Conservation (phyloP, 2,797 vertebrate genomes). For the Dendrocincla fuliginosa region DNA sequence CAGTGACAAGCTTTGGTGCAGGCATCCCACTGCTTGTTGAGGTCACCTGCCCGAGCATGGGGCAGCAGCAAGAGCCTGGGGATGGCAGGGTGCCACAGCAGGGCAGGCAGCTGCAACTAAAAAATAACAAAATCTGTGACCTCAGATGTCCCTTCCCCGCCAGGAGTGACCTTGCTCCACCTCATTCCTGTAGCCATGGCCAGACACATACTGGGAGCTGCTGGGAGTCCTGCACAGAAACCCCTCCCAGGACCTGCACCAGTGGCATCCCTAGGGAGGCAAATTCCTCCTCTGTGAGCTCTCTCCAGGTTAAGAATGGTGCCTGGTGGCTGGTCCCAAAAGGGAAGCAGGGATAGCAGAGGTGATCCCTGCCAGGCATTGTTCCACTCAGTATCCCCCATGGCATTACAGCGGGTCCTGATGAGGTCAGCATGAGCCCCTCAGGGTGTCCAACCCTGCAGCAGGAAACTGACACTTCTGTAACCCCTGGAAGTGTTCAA, state of each 20-base stretch:
- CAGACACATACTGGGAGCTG: neutral
- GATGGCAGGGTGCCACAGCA: neutral
- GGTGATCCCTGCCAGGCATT: neutral
- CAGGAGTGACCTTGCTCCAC: neutral
- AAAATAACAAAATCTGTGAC: neutral
- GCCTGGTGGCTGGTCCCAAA: neutral
- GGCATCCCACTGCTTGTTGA: neutral
- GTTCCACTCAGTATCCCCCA: neutral
- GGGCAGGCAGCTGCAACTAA: neutral
- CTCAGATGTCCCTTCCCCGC: neutral
- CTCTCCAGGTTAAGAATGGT: neutral
- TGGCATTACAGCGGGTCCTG: neutral
- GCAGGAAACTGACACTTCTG: neutral
- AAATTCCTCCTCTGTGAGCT: neutral
- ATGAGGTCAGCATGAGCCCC: neutral
- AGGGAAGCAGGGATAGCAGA: neutral
- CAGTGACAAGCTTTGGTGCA: neutral
- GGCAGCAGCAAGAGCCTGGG: neutral
- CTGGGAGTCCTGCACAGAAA: neutral
- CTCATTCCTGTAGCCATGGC: neutral
- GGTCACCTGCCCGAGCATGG: accelerated
- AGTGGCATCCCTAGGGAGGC: neutral
- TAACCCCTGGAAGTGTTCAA: neutral
- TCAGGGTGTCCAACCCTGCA: accelerated
- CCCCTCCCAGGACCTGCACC: accelerated